Base-by-base conservation (phyloP, 2,113 vertebrate species). In the Rynchops niger region DNA sequence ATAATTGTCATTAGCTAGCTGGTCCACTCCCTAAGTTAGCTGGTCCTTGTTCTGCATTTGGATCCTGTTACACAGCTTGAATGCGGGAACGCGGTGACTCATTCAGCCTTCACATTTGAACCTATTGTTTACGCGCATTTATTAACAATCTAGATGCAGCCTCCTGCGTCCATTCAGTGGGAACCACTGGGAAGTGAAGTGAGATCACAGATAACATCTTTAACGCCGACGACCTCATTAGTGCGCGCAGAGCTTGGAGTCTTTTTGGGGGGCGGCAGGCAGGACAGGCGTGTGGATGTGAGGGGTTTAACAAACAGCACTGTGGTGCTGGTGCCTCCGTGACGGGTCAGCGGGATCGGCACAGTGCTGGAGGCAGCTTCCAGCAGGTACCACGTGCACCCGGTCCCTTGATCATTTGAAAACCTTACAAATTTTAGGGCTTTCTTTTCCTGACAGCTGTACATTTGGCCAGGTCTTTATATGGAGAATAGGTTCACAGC, bases 11-110 rank as follows among this genome's bases (percentile, higher is more conserved):
- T 88, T 82, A 95, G 84, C 70, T 87, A 21, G 50, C 34, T 49
- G 81, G 58, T 87, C 89, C 81, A 45, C 84, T 96, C 91, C 96
- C 94, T 82, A 5, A 67, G 76, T 86, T n/a, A 58, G 66, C 86
- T 53, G 88, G 80, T 91, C 73, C 91, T 85, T 67, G 58, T 49
- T 93, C 66, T 65, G 81, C 30, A 2, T 77, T 84, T 6, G 62
- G 77, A 69, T 95, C 43, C 83, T 45, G 0, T 94, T 87, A 4
- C 83, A 72, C 73, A 62, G 79, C 53, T 62, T 34, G 61, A 12
- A 34, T 14, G 15, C 88, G 71, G 92, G 86, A 92, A 6, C 26
- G 2, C 2, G 1, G 89, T 96, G 96, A 97, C 70, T 96, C 94
- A 90, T 20, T 65, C 91, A 73, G 84, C 66, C 84, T 69, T 84